These are phyloP conservation scores for Pelmatolapia mariae DNA, from an alignment of 2,113 vertebrate species.

Conservation along the genomic window DNA sequence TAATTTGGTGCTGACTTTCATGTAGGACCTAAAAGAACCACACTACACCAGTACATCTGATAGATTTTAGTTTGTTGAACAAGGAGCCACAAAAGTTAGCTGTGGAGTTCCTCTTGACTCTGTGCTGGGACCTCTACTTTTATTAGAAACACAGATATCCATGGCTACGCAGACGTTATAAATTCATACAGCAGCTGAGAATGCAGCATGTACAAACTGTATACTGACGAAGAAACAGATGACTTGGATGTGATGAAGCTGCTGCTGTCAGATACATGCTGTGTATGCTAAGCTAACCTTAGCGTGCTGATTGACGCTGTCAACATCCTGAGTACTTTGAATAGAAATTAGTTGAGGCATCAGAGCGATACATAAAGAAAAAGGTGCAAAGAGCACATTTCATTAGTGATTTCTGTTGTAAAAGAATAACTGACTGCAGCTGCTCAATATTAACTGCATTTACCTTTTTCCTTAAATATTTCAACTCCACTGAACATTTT, in stretches of 20 bases:
- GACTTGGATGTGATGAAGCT: not conserved
- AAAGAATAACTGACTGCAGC: not conserved
- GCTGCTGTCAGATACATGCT: not conserved
- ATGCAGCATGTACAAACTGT: not conserved
- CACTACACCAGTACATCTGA: not conserved
- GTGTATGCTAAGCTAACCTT: not conserved
- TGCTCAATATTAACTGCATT: not conserved
- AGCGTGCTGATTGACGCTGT: not conserved
- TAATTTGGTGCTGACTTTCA: not conserved
- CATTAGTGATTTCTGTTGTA: not conserved
- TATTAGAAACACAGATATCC: not conserved
- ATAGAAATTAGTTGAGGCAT: not conserved
- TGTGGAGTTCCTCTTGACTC: not conserved
- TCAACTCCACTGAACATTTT: not conserved
- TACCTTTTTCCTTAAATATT: not conserved
- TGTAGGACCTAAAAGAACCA: not conserved
- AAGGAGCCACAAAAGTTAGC: not conserved
- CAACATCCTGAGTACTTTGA: not conserved
- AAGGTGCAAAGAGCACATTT: not conserved
- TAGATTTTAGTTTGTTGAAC: not conserved
- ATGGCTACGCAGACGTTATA: not conserved
- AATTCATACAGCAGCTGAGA: not conserved
- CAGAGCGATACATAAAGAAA: not conserved
- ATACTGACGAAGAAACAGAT: not conserved
- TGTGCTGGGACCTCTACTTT: not conserved